A percentile compares a stretch with the other conserved stretches of the same genome.
phyloP scores from a whole-genome alignment of 1,140 invertebrate species.

The Trinorchestia longiramus region DNA sequence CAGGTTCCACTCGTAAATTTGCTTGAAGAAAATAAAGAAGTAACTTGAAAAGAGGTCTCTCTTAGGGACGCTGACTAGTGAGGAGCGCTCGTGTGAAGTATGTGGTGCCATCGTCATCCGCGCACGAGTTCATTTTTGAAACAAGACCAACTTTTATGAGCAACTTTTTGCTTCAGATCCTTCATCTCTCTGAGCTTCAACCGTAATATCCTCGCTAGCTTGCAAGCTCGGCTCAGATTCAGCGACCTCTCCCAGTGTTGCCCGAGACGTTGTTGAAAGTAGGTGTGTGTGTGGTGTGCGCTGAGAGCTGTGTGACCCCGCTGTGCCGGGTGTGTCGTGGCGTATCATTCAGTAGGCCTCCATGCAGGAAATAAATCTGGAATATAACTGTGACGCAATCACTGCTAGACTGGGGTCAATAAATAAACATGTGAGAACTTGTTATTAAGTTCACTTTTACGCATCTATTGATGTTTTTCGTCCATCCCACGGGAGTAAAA shows the following conservation, averaged over 20 bases:
- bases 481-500: not conserved
- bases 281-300: not conserved
- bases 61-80: not conserved
- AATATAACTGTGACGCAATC: not conserved
- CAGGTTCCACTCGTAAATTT: not conserved
- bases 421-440: not conserved
- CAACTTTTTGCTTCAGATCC: not conserved
- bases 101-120: not conserved
- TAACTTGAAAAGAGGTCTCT: not conserved
- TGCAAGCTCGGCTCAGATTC: not conserved
- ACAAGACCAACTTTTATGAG: not conserved
- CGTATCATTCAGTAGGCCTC: not conserved
- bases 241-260: not conserved
- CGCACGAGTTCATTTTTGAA: not conserved
- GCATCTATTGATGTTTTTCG: not conserved
- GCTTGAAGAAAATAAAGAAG: not conserved
- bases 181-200: not conserved
- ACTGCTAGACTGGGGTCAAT: not conserved
- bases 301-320: not conserved
- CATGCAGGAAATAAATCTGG: not conserved
- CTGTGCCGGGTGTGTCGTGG: not conserved
- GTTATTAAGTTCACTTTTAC: not conserved
- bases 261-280: not conserved
- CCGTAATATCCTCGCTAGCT: not conserved
- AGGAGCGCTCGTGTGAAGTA: not conserved